These are phyloP conservation scores for Cercopithecus mona DNA, from an alignment of 2,113 vertebrate species.

Conservation along the genomic window DNA sequence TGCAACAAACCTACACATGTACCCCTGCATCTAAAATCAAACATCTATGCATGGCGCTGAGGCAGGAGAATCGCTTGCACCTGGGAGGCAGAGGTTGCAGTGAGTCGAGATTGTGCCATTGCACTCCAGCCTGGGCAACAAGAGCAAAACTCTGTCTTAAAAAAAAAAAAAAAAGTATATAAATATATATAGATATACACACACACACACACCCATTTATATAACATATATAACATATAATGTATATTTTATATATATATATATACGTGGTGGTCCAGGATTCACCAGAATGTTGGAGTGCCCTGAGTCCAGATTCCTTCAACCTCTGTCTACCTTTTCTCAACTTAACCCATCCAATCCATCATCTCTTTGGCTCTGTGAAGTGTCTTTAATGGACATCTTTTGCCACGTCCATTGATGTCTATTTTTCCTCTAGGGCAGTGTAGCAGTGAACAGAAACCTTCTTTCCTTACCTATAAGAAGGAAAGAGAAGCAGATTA, in stretches of 20 bases:
- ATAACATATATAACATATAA: too few relatives aligned
- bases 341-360: neutral
- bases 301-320: neutral
- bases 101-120: too few relatives aligned
- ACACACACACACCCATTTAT: too few relatives aligned
- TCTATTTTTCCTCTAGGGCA: neutral
- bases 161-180: too few relatives aligned
- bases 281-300: neutral
- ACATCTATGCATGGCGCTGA: too few relatives aligned
- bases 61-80: too few relatives aligned
- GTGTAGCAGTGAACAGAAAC: neutral
- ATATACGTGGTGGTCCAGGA: neutral
- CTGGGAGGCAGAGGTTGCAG: too few relatives aligned
- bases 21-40: too few relatives aligned
- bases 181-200: accelerated
- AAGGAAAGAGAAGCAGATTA: neutral
- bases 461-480: neutral
- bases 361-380: neutral
- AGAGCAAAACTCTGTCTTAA: too few relatives aligned
- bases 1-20: too few relatives aligned
- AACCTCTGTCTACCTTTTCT: neutral
- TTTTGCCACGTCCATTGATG: neutral
- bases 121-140: too few relatives aligned
- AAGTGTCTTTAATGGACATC: neutral
- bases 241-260: too few relatives aligned